Evolutionary conservation across 1,140 invertebrate genomes (phyloP), one percentile per base, ranked within the genome.

Genomic region (Olivierus martensii): DNA sequence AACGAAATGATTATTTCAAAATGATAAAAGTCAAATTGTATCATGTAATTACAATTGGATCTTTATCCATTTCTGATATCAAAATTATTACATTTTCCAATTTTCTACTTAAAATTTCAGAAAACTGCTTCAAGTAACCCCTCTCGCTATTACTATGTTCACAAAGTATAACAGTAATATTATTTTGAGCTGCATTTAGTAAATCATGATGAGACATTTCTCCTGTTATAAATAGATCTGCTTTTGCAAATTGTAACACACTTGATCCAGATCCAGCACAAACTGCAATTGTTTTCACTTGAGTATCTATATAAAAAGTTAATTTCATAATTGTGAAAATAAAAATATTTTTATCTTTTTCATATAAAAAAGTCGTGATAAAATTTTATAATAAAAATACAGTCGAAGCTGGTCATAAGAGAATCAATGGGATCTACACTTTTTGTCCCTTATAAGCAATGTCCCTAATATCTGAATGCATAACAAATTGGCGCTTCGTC

Each of bases 181-280:
- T 66, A 50, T 57, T 74, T 61, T 90, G 84, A 17, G 78, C 76
- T 1, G 83, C 84, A 63, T 96, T 86, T n/a, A 96, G 70, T 1
- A 96, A 67, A 50, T 95, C 91, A 65, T 97, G 93, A 71, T 98
- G 93, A 4, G 83, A 77, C 91, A 97, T 95, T 74, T 97, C 93
- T 15, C 93, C 79, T 6, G 91, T 95, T 3, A 97, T 66, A 61
- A 83, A 87, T 1, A 97, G 67, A 71, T 94, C 88, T 10, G 82
- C 84, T 22, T 68, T 52, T 1, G 81, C 70, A 18, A 76, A 77
- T 58, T 77, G 78, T 3, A 96, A 69, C 14, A 92, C 71, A 2
- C 82, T 82, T 9, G 71, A 69, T 9, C 93, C 92, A 6, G 90
- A 87, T 0, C 93, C 93, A 44, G 89, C 89, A 71, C 92, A 95